Conservation (phyloP, 2,888 invertebrate genomes). For the Eristalinus aeneus region DNA sequence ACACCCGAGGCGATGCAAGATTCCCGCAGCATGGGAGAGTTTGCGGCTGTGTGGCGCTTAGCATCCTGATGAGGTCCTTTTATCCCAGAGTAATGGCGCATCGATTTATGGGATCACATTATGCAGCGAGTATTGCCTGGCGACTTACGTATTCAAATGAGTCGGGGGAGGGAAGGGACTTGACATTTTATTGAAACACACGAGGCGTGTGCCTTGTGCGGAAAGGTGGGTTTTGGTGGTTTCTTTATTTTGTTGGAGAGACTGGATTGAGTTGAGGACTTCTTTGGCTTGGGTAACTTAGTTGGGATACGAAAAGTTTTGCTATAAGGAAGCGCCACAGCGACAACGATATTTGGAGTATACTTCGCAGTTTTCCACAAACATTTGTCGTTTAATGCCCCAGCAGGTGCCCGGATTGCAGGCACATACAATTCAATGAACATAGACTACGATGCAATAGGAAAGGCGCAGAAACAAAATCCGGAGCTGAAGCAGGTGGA, state of each 20-base stretch:
- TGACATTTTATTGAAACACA: neutral
- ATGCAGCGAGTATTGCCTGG: neutral
- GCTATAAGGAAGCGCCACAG: too few species aligned
- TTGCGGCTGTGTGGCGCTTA: slow-evolving; percentile 10
- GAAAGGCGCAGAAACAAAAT: slow-evolving; percentile 1
- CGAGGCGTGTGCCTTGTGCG: too few species aligned
- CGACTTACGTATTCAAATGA: slow-evolving; percentile 27
- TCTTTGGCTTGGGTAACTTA: too few species aligned
- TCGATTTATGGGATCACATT: slow-evolving; percentile 9
- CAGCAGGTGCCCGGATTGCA: slow-evolving; percentile 27
- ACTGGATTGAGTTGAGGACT: too few species aligned
- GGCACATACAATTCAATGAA: neutral
- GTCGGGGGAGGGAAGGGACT: neutral
- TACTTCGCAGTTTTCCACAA: slow-evolving; percentile 2
- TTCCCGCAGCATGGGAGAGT: slow-evolving; percentile 1
- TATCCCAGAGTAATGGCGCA: neutral
- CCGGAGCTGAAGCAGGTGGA: slow-evolving; percentile 6
- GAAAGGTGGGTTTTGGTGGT: too few species aligned
- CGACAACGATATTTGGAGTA: neutral
- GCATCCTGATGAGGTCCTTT: slow-evolving; percentile 20
- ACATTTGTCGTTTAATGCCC: neutral
- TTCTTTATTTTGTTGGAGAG: too few species aligned
- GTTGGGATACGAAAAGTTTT: too few species aligned
- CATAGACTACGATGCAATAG: slow-evolving; percentile 5
- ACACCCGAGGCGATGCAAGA: slow-evolving; percentile 7